Base-by-base conservation (phyloP, 2,888 invertebrate species). In the Brachyptera risi region DNA sequence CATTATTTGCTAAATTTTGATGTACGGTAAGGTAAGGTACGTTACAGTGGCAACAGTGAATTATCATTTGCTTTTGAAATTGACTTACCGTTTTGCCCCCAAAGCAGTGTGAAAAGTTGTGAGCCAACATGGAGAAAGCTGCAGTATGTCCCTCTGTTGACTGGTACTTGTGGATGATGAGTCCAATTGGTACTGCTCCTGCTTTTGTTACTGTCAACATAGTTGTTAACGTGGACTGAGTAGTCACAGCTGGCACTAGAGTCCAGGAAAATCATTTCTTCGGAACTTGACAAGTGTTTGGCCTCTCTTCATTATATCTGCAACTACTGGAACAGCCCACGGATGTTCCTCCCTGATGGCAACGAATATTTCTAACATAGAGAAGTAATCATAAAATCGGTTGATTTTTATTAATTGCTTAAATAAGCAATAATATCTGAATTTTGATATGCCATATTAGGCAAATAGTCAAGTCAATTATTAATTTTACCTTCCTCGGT, bases 201-300 rank as follows among this genome's bases (percentile, higher is more conserved):
- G 38, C 38, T 38, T 38, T 38, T 3, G 38, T 38, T 2, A 9
- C 38, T 3, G 38, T 38, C 3, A 38, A 13, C 3, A 38, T 3
- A 2, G 38, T 13, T 3, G 38, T 38, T 3, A 38, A n/a, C 17
- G 38, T 38, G 3, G 38, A n/a, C 21, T 47, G 47, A 5, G 5
- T 47, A 11, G 47, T 47, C 47, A 19, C 47, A 47, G 19, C 47
- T 47, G n/a, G 47, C n/a, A 47, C 47, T 47, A 2, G 5, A n/a
- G n/a, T n/a, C n/a, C n/a, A n/a, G n/a, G n/a, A n/a, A n/a, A n/a
- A n/a, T n/a, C n/a, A n/a, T n/a, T n/a, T n/a, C n/a, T n/a, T n/a
- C n/a, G n/a, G n/a, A n/a, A n/a, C n/a, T n/a, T n/a, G n/a, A n/a
- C n/a, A n/a, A n/a, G n/a, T n/a, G n/a, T n/a, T n/a, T n/a, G n/a